Base-by-base conservation (phyloP, 2,888 invertebrate genomes). In the Empis livida region DNA sequence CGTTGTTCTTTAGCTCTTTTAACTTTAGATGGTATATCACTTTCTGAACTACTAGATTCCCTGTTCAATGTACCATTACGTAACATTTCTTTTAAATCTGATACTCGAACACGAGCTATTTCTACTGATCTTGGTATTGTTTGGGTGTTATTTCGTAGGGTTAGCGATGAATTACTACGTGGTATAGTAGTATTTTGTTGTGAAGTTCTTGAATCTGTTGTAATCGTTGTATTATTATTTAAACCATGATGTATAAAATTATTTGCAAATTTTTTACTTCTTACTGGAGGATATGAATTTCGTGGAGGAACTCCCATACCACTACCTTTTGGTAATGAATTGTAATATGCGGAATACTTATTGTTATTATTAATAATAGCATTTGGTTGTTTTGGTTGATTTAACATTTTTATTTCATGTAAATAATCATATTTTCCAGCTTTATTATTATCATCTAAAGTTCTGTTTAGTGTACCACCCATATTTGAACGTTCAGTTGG, bases 121-220 rank as follows among this genome's bases (percentile, higher is more conserved):
- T 68, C 69, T 15, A 68, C 64, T 3, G 68, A 65, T 10, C 68
- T 56, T 0, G 70, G 67, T 32, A 69, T 67, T 5, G 57, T 58
- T 10, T 60, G 56, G 2, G 51, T 50, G 20, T 51, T 48, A 16
- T 55, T 66, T 55, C 72, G 71, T 56, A 78, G 71, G 32, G 74
- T 72, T 58, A 78, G 78, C 11, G 79, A 77, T 51, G 79, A 79
- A 59, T 73, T 78, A 53, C 78, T 79, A 56, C 79, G 71, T 57
- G 78, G 78, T 65, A 79, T 63, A 65, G 64, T 76, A 67, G 67
- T 74, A 68, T 70, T 58, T 14, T 43, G 46, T 13, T 45, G 46
- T 11, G 48, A 30, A 42, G 39, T 32, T 45, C 30, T n/a, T 40
- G 44, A 43, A 47, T 47, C 42, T 49, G 51, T 42, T 48, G 50